phyloP scores from a whole-genome alignment of 2,797 vertebrate genomes.

The Pantherophis alleghaniensis region DNA sequence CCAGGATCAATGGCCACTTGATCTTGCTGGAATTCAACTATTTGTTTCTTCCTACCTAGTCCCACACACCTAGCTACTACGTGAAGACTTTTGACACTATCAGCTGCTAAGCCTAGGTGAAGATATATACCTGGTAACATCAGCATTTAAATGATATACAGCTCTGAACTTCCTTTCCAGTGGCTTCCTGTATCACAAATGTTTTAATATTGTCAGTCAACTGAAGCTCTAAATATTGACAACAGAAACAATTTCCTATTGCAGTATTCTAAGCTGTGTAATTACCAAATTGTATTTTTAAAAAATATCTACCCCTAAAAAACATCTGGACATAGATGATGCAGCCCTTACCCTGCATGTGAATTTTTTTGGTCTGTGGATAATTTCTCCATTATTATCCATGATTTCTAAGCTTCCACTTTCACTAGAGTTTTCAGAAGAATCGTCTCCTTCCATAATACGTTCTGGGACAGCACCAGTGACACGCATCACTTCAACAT shows the following conservation, averaged over 20 bases:
- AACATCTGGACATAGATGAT: neutral
- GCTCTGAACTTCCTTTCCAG: neutral
- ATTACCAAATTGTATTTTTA: neutral
- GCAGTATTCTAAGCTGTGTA: neutral
- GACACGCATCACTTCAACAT: conserved; percentile 91
- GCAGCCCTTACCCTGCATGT: conserved; percentile 85
- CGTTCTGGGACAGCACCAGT: conserved; percentile 87
- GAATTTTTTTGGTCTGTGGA: conserved; percentile 89
- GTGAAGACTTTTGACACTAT: neutral
- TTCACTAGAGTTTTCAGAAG: conserved; percentile 96
- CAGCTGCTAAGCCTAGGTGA: neutral
- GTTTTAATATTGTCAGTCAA: neutral
- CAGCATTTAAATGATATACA: neutral
- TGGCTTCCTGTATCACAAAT: neutral
- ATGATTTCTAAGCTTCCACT: conserved; percentile 90
- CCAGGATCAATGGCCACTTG: neutral
- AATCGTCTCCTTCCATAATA: conserved; percentile 86
- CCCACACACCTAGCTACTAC: neutral
- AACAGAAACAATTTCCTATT: neutral
- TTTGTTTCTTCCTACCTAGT: neutral
- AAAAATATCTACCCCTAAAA: neutral
- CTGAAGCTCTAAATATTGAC: neutral
- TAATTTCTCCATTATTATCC: conserved; percentile 89
- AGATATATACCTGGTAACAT: neutral
- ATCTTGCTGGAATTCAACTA: neutral